Conservation (phyloP, 2,797 vertebrate genomes). For the Ceryle rudis region DNA sequence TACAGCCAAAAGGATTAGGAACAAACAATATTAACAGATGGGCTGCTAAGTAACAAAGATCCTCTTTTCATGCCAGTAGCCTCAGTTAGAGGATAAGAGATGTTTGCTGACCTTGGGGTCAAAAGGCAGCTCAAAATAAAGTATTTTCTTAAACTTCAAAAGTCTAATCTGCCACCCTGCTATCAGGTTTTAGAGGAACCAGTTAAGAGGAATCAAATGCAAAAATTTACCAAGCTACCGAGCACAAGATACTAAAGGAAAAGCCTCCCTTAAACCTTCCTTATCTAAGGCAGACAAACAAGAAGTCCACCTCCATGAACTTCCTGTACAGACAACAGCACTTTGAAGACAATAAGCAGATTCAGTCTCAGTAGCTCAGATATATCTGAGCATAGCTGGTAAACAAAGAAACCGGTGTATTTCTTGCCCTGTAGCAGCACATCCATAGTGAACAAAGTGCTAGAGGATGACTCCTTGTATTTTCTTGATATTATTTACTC, state of each 20-base stretch:
- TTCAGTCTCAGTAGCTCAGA: not conserved
- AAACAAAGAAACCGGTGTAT: not conserved
- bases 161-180: not conserved
- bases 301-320: not conserved
- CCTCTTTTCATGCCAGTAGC: not conserved
- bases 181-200: not conserved
- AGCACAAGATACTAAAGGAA: not conserved
- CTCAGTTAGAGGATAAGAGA: not conserved
- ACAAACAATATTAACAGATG: constrained; percentile 39
- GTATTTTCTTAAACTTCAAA: not conserved
- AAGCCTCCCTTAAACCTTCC: not conserved
- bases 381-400: not conserved
- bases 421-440: not conserved
- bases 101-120: not conserved
- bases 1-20: not conserved
- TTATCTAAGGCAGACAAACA: not conserved
- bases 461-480: not conserved
- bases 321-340: not conserved
- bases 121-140: not conserved
- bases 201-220: not conserved
- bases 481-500: not conserved
- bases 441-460: not conserved
- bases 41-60: constrained; percentile 37
- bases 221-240: not conserved
- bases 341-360: not conserved